Evolutionary conservation across 2,797 vertebrate genomes (phyloP).

Genomic region (Phrynocephalus vlangalii): DNA sequence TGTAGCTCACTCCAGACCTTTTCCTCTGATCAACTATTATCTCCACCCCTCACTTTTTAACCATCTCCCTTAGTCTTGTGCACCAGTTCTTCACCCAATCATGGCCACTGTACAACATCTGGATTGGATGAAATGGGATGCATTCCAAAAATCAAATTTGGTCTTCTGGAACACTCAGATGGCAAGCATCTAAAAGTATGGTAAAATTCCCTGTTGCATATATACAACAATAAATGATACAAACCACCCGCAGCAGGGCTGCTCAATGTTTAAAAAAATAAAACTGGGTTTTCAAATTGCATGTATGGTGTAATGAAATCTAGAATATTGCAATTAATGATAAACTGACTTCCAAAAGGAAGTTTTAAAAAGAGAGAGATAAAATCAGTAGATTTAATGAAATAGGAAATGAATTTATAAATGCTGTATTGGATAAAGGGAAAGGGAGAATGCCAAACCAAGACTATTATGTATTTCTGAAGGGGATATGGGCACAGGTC

Average conservation of each 20-base stretch:
- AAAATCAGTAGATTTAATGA: no score
- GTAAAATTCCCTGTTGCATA: neutral
- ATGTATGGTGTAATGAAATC: no score
- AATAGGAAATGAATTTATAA: no score
- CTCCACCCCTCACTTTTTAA: neutral
- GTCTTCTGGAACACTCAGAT: neutral
- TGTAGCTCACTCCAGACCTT: neutral
- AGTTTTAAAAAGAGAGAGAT: no score
- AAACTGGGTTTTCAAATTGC: no score
- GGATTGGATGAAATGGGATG: neutral
- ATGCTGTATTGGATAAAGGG: no score
- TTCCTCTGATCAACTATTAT: neutral
- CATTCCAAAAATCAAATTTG: neutral
- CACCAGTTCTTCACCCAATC: neutral
- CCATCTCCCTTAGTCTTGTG: neutral
- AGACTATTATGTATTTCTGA: no score
- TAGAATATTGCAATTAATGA: no score
- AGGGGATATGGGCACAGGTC: no score
- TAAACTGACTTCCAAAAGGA: no score
- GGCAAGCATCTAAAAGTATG: neutral
- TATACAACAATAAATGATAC: neutral
- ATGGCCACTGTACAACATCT: neutral
- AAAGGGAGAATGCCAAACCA: no score
- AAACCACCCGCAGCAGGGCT: neutral
- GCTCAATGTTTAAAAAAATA: no score